A percentile compares a stretch with the other conserved stretches of the same genome.
These are phyloP conservation scores for Lutjanus argentimaculatus DNA, from an alignment of 2,797 vertebrate genomes.

Conservation along the genomic window DNA sequence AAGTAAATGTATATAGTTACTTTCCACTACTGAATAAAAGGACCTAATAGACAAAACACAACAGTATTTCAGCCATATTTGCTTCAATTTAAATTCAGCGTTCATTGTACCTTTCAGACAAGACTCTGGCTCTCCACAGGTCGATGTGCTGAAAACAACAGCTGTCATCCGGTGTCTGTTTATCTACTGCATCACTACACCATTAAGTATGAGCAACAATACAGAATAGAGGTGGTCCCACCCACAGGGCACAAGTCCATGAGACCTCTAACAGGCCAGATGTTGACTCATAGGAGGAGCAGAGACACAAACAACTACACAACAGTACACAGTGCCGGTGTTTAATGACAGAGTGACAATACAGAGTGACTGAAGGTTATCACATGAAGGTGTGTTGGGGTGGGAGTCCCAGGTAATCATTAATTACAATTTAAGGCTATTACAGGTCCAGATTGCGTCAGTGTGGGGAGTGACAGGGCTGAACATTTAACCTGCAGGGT, in stretches of 20 bases:
- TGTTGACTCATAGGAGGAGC: conserved; percentile 34
- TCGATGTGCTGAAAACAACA: conserved; percentile 17
- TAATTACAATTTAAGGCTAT: conserved; percentile 17
- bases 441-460: conserved; percentile 24
- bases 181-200: not conserved
- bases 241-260: conserved; percentile 53
- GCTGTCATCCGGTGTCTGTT: conserved; percentile 5
- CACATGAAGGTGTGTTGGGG: conserved; percentile 34
- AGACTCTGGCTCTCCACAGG: conserved; percentile 19
- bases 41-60: not conserved
- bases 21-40: not conserved
- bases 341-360: not conserved
- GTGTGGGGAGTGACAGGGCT: conserved; percentile 33
- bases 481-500: conserved; percentile 27
- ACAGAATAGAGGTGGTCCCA: conserved; percentile 24
- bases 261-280: conserved; percentile 18
- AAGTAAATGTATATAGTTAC: no score
- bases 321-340: not conserved
- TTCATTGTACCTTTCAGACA: conserved; percentile 56
- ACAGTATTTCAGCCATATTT: conserved; percentile 8
- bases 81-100: not conserved
- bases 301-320: not conserved
- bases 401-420: conserved; percentile 48
- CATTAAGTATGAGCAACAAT: conserved; percentile 17
- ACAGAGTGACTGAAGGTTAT: conserved; percentile 39